Evolutionary conservation across 92 coral and sea anemone species (phyloP), one percentile per base, ranked within the genome.

Genomic region (Parazoanthus darwini): DNA sequence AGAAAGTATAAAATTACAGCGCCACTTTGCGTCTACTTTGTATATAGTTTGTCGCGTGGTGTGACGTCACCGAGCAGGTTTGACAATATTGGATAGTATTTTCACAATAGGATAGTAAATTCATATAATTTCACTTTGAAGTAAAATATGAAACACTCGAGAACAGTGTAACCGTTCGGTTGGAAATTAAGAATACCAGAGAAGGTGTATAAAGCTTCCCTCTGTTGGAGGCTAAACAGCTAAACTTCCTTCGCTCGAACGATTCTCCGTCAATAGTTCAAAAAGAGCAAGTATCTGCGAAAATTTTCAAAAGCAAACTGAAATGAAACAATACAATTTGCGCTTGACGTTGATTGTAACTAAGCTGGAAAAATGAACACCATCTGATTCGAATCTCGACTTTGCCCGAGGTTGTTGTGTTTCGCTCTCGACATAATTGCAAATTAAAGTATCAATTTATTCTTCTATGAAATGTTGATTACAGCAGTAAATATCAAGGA

Each of bases 401-500:
- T 3, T 3, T 39, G 14, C 43, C 23, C 81, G 7, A 2, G 26
- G 33, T 42, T 44, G 48, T 9, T 46, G 25, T 44, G 54, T 25
- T 36, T 79, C 18, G 39, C 39, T 79, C 65, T 59, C 36, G 56
- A 79, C 33, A 48, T 79, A 38, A 48, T 25, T 42, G 29, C 26
- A 26, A 50, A 79, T 46, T 46, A 16, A 35, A 59, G 37, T 39
- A 38, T 16, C 23, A 38, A 20, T 82, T 39, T 82, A 25, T 70
- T 42, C 73, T 35, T 37, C 72, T 33, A 73, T 81, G 56, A 79
- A 79, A 25, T 51, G 39, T n/a, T 79, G 82, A 37, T 75, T 35
- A 38, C n/a, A 39, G 11, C 26, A 15, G 13, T 16, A 51, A 48
- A 79, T 54, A 81, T 36, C 13, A 44, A 36, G 79, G 79, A 63